A percentile compares a stretch with the other conserved stretches of the same genome.
Evolutionary conservation across 2,888 invertebrate species (phyloP).

Genomic region (Lasioglossum vierecki): DNA sequence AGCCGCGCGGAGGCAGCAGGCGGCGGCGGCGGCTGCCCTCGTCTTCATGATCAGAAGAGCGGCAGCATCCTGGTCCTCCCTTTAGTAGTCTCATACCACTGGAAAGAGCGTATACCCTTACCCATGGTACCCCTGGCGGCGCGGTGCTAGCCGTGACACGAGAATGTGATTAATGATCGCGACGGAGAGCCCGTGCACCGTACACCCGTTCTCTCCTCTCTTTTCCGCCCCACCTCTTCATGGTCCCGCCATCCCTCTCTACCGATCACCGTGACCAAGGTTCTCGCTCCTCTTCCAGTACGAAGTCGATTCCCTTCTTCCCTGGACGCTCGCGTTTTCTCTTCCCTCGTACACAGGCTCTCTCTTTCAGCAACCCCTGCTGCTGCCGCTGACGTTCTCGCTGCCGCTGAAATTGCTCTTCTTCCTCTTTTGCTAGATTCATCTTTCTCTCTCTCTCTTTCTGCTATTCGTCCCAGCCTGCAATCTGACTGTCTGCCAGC

Average conservation of each 20-base stretch:
- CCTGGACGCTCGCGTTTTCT: slow-evolving; percentile 46
- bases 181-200: slow-evolving; percentile 80
- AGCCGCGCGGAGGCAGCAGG: not conserved
- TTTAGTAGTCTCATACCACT: slow-evolving; percentile 73
- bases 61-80: slow-evolving; percentile 74
- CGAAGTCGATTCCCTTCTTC: slow-evolving; percentile 63
- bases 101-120: slow-evolving; percentile 77
- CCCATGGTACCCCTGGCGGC: slow-evolving; percentile 82
- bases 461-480: slow-evolving; percentile 36
- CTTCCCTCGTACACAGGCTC: slow-evolving; percentile 53
- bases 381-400: slow-evolving; percentile 62
- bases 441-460: not conserved
- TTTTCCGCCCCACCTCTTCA: slow-evolving; percentile 51
- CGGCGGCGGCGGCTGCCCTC: slow-evolving; percentile 67
- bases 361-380: slow-evolving; percentile 75
- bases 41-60: slow-evolving; percentile 72
- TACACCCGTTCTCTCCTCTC: slow-evolving; percentile 51
- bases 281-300: slow-evolving; percentile 43
- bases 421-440: not conserved
- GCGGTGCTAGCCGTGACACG: slow-evolving; percentile 83
- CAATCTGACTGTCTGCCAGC: slow-evolving; percentile 71
- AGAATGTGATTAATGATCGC: slow-evolving; percentile 83
- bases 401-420: slow-evolving; percentile 51
- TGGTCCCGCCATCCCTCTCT: slow-evolving; percentile 22
- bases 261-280: slow-evolving; percentile 29